phyloP scores from a whole-genome alignment of 53 echinoderm and acorn worm genomes.

The Zoroaster sp. region DNA sequence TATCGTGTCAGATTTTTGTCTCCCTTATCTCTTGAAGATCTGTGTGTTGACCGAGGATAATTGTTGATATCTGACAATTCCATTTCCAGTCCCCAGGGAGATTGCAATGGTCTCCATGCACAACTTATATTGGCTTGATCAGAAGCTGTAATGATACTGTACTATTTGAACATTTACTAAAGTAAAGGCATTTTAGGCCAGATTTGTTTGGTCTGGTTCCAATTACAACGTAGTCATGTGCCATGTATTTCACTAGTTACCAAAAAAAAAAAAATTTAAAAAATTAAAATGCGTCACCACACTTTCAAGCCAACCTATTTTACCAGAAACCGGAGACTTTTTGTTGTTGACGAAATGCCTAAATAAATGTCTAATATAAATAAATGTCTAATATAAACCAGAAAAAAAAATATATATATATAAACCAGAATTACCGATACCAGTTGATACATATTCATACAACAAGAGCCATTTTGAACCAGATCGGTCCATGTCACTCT shows the following conservation, averaged over 20 bases:
- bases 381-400: no score
- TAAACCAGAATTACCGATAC: no score
- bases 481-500: neutral
- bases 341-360: no score
- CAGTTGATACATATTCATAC: no score
- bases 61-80: neutral
- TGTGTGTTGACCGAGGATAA: neutral
- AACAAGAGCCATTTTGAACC: neutral
- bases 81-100: neutral
- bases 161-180: neutral
- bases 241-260: neutral
- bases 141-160: neutral
- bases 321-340: no score
- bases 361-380: no score
- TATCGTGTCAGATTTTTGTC: neutral
- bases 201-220: neutral
- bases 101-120: neutral
- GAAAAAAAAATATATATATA: no score
- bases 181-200: neutral
- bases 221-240: neutral
- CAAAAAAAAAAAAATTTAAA: neutral
- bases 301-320: no score
- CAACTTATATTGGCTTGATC: neutral
- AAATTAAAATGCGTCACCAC: no score
- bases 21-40: neutral